phyloP scores from a whole-genome alignment of 2,888 invertebrate species.

The Xanthia togata region DNA sequence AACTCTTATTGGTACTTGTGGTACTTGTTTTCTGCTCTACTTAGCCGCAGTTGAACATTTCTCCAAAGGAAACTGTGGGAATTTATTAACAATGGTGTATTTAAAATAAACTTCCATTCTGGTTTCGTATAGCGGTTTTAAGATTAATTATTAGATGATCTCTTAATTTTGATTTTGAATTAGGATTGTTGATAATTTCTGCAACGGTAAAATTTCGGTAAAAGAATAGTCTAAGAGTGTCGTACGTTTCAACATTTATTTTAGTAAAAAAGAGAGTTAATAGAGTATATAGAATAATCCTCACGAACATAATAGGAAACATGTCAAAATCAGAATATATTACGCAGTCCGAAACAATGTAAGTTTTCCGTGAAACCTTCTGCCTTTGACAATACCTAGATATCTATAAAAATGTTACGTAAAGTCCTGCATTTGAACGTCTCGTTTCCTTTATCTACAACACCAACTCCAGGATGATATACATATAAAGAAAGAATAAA shows the following conservation, averaged over 20 bases:
- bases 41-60: slow-evolving; percentile 81
- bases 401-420: slow-evolving; percentile 27
- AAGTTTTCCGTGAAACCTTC: slow-evolving; percentile 22
- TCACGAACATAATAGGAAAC: neutral
- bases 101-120: slow-evolving; percentile 71
- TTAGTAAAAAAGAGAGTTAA: neutral
- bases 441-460: slow-evolving; percentile 23
- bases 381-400: slow-evolving; percentile 41
- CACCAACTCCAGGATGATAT: neutral
- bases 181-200: slow-evolving; percentile 30
- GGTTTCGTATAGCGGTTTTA: slow-evolving; percentile 61
- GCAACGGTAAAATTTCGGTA: neutral
- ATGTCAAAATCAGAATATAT: slow-evolving; percentile 23
- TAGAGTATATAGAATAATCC: slow-evolving; percentile 1
- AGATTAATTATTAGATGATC: slow-evolving; percentile 65
- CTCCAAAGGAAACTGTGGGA: slow-evolving; percentile 77
- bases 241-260: neutral
- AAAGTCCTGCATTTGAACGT: neutral
- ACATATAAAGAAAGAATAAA: too few relatives aligned
- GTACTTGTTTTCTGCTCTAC: slow-evolving; percentile 83
- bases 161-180: slow-evolving; percentile 54
- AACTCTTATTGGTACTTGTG: slow-evolving; percentile 85
- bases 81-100: slow-evolving; percentile 80
- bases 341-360: slow-evolving; percentile 39
- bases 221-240: neutral